phyloP scores from a whole-genome alignment of 1,140 invertebrate genomes.

The Trichonephila inaurata region DNA sequence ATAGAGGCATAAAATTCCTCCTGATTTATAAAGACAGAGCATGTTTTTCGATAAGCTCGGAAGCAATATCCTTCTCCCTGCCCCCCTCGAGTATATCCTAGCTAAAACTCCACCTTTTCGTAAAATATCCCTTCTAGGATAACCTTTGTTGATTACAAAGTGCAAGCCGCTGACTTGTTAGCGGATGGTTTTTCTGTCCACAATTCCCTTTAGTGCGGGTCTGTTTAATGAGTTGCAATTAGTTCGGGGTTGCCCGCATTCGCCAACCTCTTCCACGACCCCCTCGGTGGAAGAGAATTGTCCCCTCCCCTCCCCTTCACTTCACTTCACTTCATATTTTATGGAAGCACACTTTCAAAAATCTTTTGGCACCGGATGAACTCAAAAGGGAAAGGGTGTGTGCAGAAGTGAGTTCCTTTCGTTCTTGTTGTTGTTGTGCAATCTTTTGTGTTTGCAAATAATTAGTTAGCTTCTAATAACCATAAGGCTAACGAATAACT shows the following conservation, averaged over 20 bases:
- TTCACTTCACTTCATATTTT: conserved; percentile 19
- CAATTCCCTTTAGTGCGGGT: conserved; percentile 45
- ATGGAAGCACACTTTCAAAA: not conserved
- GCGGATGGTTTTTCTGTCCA: conserved; percentile 36
- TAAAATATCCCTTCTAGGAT: conserved; percentile 10
- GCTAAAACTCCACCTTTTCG: not conserved
- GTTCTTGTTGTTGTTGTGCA: not conserved
- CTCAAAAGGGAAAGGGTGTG: not conserved
- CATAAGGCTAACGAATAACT: not conserved
- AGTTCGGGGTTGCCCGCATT: conserved; percentile 25
- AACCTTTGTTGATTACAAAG: conserved; percentile 44
- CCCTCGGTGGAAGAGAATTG: not conserved
- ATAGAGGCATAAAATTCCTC: not conserved
- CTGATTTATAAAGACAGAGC: conserved; percentile 10
- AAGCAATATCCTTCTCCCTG: not conserved
- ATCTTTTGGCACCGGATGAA: not conserved
- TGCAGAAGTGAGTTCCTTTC: not conserved
- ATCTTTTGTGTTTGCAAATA: conserved; percentile 44
- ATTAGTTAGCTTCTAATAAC: conserved; percentile 7
- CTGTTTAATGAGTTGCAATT: conserved; percentile 23
- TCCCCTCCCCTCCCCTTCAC: too few species aligned
- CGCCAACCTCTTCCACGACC: not conserved
- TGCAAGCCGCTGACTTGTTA: conserved; percentile 48
- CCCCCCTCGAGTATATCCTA: not conserved
- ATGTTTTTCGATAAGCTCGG: conserved; percentile 21